phyloP scores from a whole-genome alignment of 2,113 vertebrate species.

The Heterotilapia buettikoferi region DNA sequence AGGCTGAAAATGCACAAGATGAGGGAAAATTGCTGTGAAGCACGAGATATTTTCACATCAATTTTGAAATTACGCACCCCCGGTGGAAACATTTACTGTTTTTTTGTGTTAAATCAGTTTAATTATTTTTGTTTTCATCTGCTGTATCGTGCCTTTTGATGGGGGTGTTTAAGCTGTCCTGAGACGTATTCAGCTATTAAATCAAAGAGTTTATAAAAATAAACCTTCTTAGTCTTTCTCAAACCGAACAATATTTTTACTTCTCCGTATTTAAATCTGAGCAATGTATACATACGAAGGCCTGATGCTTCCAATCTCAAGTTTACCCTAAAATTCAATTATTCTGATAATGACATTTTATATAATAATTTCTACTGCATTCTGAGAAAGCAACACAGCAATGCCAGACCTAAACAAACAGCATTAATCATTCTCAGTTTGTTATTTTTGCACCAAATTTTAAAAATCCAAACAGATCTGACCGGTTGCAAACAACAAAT shows the following conservation, averaged over 20 bases:
- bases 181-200: conserved; percentile 26
- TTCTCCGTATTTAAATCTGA: background rate
- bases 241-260: conserved; percentile 17
- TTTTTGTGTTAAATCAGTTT: conserved; percentile 29
- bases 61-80: conserved; percentile 45
- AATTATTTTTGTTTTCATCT: conserved; percentile 59
- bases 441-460: background rate
- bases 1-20: conserved; percentile 11
- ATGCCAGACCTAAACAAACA: background rate
- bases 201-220: conserved; percentile 8
- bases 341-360: background rate
- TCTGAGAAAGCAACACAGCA: background rate
- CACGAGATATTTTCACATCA: conserved; percentile 43
- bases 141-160: conserved; percentile 48
- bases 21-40: conserved; percentile 50
- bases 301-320: background rate
- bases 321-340: background rate
- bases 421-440: background rate
- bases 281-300: background rate
- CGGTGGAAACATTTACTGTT: conserved; percentile 36
- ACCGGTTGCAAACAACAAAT: conserved; percentile 35
- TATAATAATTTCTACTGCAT: background rate
- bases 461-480: conserved; percentile 12
- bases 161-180: conserved; percentile 31
- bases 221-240: conserved; percentile 13